phyloP scores from a whole-genome alignment of 2,888 invertebrate species.

The Caenorhabditis sp. region DNA sequence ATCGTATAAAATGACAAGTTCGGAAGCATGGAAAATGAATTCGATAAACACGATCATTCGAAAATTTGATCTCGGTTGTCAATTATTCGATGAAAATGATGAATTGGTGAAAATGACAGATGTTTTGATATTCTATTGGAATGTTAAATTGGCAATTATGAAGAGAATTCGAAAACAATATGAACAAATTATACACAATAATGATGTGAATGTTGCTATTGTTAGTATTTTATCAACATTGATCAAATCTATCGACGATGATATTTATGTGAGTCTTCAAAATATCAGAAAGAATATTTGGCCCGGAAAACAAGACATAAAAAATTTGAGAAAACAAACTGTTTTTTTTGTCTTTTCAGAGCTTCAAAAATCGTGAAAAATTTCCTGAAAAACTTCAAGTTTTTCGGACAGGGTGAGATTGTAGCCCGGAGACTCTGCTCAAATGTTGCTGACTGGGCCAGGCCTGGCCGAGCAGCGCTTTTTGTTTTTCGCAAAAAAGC shows the following conservation, averaged over 20 bases:
- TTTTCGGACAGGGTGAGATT: no score
- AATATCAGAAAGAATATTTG: not conserved
- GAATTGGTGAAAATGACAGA: conserved; percentile 56
- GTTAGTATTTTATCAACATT: not conserved
- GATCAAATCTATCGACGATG: not conserved
- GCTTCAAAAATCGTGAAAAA: no score
- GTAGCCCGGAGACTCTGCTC: no score
- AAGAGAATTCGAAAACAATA: conserved; percentile 44
- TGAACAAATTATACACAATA: conserved; percentile 15
- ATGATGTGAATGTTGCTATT: not conserved
- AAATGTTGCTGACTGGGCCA: no score
- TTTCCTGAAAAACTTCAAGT: no score
- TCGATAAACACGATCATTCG: conserved; percentile 57
- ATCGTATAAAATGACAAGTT: conserved; percentile 55
- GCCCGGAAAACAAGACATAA: no score
- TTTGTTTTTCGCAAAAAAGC: no score
- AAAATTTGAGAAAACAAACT: no score
- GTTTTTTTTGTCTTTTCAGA: no score
- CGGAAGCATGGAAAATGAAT: conserved; percentile 62
- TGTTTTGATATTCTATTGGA: conserved; percentile 63
- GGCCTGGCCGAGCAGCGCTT: no score
- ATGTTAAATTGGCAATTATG: conserved; percentile 56
- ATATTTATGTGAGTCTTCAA: not conserved
- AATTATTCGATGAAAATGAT: conserved; percentile 58
- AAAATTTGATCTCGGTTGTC: conserved; percentile 62